Conservation (phyloP, 2,113 vertebrate genomes). For the Thryonomys swinderianus region DNA sequence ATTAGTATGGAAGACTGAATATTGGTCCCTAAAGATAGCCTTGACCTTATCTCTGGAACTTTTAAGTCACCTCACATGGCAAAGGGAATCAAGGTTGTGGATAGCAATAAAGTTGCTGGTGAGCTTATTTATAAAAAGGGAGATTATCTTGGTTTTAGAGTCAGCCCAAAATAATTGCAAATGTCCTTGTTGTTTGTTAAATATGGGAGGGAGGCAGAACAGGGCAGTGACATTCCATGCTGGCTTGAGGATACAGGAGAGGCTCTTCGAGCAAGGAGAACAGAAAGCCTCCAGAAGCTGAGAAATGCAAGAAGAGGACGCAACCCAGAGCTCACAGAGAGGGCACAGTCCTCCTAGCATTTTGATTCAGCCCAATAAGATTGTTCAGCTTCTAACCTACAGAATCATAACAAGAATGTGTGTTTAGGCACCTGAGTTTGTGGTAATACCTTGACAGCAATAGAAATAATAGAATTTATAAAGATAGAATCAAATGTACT, state of each 20-base stretch:
- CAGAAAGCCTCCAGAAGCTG: background rate
- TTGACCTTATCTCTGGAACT: background rate
- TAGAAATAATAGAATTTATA: constrained; percentile 27
- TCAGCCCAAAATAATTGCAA: background rate
- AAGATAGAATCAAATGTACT: background rate
- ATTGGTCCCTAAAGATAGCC: background rate
- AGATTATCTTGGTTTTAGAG: constrained; percentile 15
- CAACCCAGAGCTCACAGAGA: background rate
- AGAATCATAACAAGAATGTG: background rate
- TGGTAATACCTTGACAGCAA: background rate
- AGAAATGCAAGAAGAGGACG: background rate
- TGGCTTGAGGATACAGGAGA: background rate
- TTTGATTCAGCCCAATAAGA: background rate
- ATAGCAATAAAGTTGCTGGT: constrained; percentile 13
- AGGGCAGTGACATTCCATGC: background rate
- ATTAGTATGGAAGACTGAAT: constrained; percentile 3
- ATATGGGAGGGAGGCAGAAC: background rate
- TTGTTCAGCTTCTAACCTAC: background rate
- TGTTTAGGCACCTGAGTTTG: background rate
- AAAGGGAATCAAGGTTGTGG: background rate
- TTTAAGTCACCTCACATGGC: background rate
- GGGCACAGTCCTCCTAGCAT: background rate
- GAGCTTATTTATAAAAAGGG: background rate
- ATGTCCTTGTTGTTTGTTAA: background rate
- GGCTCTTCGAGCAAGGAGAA: background rate